A percentile compares a stretch with the other conserved stretches of the same genome.
Conservation (phyloP, 2,888 invertebrate species). For the Listrodromus nycthemerus region DNA sequence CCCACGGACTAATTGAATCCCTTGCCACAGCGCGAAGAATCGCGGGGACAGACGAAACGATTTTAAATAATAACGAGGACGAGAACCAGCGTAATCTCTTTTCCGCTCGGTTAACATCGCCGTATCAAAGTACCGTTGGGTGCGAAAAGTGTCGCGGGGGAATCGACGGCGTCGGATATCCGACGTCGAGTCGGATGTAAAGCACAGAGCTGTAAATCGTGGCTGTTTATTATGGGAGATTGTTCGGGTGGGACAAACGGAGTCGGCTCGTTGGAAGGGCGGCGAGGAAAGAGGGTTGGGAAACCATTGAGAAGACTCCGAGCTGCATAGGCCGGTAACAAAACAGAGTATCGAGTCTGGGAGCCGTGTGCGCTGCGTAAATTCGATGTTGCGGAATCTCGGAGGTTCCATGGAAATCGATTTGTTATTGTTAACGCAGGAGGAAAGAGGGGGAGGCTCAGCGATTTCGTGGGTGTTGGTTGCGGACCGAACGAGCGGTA, state of each 20-base stretch:
- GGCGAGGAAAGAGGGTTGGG: not conserved
- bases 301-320: slow-evolving; percentile 32
- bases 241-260: slow-evolving; percentile 58
- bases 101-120: not conserved
- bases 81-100: not conserved
- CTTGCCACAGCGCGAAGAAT: not conserved
- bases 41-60: not conserved
- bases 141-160: not conserved
- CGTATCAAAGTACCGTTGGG: slow-evolving; percentile 16
- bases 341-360: not conserved
- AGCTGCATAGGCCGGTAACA: not conserved
- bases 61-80: slow-evolving; percentile 11
- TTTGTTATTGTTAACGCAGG: slow-evolving; percentile 61
- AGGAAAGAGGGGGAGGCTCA: not conserved
- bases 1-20: not conserved
- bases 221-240: slow-evolving; percentile 61
- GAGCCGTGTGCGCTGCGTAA: slow-evolving; percentile 24
- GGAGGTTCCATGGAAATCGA: slow-evolving; percentile 55
- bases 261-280: not conserved
- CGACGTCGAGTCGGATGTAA: slow-evolving; percentile 25
- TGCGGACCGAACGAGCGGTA: slow-evolving; percentile 1
- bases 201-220: slow-evolving; percentile 34
- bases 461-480: slow-evolving; percentile 6
- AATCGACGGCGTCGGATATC: slow-evolving; percentile 55
- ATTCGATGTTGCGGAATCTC: slow-evolving; percentile 55